Evolutionary conservation across 2,113 vertebrate species (phyloP), one percentile per base, ranked within the genome.

Genomic region (Alosa alosa): DNA sequence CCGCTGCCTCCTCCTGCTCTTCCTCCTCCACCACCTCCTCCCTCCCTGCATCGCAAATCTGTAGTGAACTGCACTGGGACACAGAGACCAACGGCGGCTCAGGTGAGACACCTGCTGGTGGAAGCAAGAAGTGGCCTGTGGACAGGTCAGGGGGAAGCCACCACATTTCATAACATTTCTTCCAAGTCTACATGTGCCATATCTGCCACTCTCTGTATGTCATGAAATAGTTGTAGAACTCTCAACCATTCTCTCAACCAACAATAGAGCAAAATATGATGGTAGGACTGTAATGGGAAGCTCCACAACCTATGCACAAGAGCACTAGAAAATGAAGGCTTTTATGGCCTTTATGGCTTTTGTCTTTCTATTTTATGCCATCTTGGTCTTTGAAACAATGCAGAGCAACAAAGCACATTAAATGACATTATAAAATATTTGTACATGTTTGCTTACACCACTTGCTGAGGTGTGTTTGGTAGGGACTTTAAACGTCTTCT

Each of bases 21-120:
- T 31, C 31, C 57, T 60, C 55, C 13, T 57, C 57, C 50, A 15
- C 50, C 15, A 3, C 50, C 50, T 88, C 86, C 0, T 92, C 90
- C 75, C 92, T 95, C 15, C 90, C 92, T 1, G 89, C 86, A 0
- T 91, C 94, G 25, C 94, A 95, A 87, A 90, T 95, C 44, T 96
- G 95, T 85, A 95, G 95, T 84, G 95, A 95, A 83, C 91, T 95
- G 25, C 95, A 95, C 18, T 98, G 97, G 98, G 97, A 97, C 84
- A 95, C 91, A 0, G 94, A 95, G 81, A 90, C 88, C 0, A 92
- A 84, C 82, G 87, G 90, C 86, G 90, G 91, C 93, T 94, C 94
- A 93, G 94, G 95, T 95, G 92, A 94, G 94, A 93, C 89, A 49
- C 87, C 90, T 5, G 82, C 90, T 93, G 93, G 92, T 78, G 0